Base-by-base conservation (phyloP, 2,888 invertebrate genomes). In the Ceratothoa steindachneri region DNA sequence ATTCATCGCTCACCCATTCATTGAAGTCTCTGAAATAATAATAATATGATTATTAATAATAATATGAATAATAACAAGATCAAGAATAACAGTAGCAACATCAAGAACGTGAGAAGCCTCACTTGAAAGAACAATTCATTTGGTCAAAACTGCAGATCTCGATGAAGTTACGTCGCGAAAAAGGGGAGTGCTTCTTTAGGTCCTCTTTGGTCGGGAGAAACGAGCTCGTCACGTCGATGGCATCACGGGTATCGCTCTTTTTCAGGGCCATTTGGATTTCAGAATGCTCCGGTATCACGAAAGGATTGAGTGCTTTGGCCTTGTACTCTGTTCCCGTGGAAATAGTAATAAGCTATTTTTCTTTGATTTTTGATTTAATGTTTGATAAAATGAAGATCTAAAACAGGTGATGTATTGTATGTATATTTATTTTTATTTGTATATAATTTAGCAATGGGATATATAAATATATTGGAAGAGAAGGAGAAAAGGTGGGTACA, bases 1-100 rank as follows among this genome's bases (percentile, higher is more conserved):
- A 67, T 15, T 67, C 67, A 22, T 67, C 67, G 9, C 31, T 41
- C 19, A 30, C 31, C 67, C 67, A 67, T 15, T n/a, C 24, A 29
- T 22, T n/a, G 31, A 67, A 67, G 31, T 67, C 30, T 15, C 67
- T 67, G 67, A 5, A n/a, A n/a, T n/a, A n/a, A n/a, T n/a, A n/a
- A n/a, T n/a, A n/a, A n/a, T n/a, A n/a, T n/a, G n/a, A n/a, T n/a
- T n/a, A n/a, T n/a, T n/a, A n/a, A n/a, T n/a, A n/a, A n/a, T n/a
- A n/a, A n/a, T n/a, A n/a, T n/a, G 0, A 29, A 30, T 9, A 51
- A 51, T 51, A 12, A 51, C 12, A 51, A 51, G 12, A 51, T 51
- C 51, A 51, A 9, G n/a, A 51, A 51, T 60, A 60, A 2, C 60
- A 7, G 1, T 19, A 19, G 22, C 55, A 5, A 1, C 2, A 22